These are phyloP conservation scores for Porites lobata DNA, from an alignment of 92 coral and sea anemone species.

Conservation along the genomic window DNA sequence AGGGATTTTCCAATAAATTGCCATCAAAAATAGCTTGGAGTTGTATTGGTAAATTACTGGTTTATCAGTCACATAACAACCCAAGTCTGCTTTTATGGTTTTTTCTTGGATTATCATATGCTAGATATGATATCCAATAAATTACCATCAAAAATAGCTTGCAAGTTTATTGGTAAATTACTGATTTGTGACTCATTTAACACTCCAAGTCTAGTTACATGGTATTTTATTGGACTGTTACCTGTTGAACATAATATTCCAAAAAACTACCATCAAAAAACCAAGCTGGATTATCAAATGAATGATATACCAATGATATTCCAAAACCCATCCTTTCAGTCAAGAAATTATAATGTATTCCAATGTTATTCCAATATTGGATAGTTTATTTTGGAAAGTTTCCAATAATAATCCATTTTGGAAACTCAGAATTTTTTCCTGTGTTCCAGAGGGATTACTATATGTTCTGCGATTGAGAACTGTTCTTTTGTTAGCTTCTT, in stretches of 20 bases:
- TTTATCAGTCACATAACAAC: neutral
- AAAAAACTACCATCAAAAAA: constrained; percentile 24
- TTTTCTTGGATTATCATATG: constrained; percentile 24
- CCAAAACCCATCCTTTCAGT: constrained; percentile 9
- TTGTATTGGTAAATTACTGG: constrained; percentile 11
- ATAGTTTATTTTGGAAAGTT: constrained; percentile 24
- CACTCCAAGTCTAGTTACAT: constrained; percentile 5
- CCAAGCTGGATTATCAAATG: neutral
- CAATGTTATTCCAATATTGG: neutral
- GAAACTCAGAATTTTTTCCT: constrained; percentile 49
- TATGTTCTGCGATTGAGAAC: too few species aligned
- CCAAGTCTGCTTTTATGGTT: neutral
- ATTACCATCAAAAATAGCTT: constrained; percentile 43
- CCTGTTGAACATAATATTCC: constrained; percentile 23
- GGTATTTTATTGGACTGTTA: constrained; percentile 17
- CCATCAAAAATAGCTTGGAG: constrained; percentile 17
- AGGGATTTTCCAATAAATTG: constrained; percentile 7
- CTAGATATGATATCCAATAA: constrained; percentile 33
- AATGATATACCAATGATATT: neutral
- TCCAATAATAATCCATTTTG: constrained; percentile 57
- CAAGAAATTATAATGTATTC: constrained; percentile 33
- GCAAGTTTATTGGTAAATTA: neutral
- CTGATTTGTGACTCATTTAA: constrained; percentile 5
- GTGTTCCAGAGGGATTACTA: neutral
- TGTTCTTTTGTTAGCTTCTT: too few species aligned